Evolutionary conservation across 2,113 vertebrate genomes (phyloP), one percentile per base, ranked within the genome.

Genomic region (Sterna hirundo): DNA sequence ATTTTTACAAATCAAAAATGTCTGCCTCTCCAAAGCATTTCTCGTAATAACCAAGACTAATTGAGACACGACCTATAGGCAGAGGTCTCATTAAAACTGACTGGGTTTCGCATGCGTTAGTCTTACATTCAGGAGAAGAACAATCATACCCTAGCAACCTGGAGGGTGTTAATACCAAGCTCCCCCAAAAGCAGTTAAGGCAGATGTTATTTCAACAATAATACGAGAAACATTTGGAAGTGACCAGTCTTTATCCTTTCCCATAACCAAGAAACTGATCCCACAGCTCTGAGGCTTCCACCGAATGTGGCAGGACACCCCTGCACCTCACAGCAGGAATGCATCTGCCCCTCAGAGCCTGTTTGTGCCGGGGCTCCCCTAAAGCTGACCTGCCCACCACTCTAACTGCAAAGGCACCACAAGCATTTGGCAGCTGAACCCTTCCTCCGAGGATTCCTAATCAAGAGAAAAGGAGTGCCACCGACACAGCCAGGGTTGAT

Each of bases 401-500:
- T 32, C 49, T 15, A 62, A 44, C 15, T 9, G 34, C 61, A 75
- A 91, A 70, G 27, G 15, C 23, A 85, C 18, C 51, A 47, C 1
- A 4, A 70, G 46, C 52, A 29, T 49, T 71, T 75, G 57, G 25
- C 15, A 34, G 46, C 42, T 40, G 51, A 75, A 30, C 34, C 36
- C 29, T 47, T 46, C 44, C 64, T 36, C 44, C 27, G 29, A 81
- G 32, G 60, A 65, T 16, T 19, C 22, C 52, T 3, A 5, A 22
- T 9, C 25, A 47, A 27, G 26, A 42, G 32, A 34, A 54, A 66
- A 86, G 69, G 2, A 13, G 3, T 0, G 0, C 0, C 0, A 40
- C 17, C 11, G 0, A 20, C 3, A 25, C 36, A 26, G 23, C 32
- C 66, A 58, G 38, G 29, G 32, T 8, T 54, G 42, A 86, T 40